phyloP scores from a whole-genome alignment of 2,888 invertebrate species.

The Dasysyrphus albostriatus region DNA sequence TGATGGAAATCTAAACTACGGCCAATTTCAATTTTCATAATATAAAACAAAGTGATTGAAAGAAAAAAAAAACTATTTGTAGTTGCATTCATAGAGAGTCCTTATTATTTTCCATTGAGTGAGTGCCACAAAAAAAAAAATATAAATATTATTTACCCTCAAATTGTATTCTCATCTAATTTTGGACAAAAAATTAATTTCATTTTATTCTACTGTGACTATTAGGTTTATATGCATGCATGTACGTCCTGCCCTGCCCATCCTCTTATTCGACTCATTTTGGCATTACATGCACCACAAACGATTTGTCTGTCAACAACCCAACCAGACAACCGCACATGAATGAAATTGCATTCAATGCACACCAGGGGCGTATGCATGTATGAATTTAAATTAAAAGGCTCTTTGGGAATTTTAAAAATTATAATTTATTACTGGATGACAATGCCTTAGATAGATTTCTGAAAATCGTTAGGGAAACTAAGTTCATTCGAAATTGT shows the following conservation, averaged over 20 bases:
- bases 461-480: no score
- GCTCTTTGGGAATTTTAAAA: not conserved
- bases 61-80: not conserved
- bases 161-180: conserved; percentile 44
- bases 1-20: conserved; percentile 53
- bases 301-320: conserved; percentile 66
- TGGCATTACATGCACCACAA: conserved; percentile 52
- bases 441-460: no score
- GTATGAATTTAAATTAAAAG: not conserved
- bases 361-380: not conserved
- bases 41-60: not conserved
- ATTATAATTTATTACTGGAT: no score
- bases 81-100: not conserved
- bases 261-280: conserved; percentile 1
- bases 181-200: conserved; percentile 56
- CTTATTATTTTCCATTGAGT: conserved; percentile 18
- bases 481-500: no score
- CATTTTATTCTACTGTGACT: conserved; percentile 38
- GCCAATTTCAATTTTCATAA: conserved; percentile 26
- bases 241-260: not conserved
- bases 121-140: not conserved
- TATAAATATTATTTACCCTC: not conserved
- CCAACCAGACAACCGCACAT: conserved; percentile 60
- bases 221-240: no score
- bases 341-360: conserved; percentile 47